These are phyloP conservation scores for Cladopsammia gracilis DNA, from an alignment of 64 coral and sea anemone species.

Conservation along the genomic window DNA sequence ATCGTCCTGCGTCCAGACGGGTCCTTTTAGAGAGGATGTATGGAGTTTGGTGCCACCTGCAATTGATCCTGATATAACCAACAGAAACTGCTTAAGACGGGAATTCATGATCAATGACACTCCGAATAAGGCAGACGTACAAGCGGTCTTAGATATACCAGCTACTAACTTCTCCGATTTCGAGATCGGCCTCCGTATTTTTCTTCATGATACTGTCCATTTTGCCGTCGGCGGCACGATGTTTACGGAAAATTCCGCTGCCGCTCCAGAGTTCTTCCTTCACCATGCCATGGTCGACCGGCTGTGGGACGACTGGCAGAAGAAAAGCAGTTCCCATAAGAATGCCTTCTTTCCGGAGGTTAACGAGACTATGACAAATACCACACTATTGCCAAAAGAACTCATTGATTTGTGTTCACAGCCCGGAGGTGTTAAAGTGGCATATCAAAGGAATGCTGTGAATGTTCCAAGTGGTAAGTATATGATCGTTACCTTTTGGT, in stretches of 20 bases:
- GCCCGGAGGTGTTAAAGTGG: neutral
- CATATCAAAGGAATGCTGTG: too few species aligned
- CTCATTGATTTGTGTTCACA: neutral
- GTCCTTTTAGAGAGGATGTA: too few species aligned
- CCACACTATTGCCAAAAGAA: neutral
- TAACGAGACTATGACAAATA: neutral
- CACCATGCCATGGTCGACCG: conserved; percentile 53
- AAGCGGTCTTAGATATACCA: neutral
- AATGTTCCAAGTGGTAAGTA: too few species aligned
- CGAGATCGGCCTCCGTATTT: neutral
- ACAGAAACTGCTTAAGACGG: conserved; percentile 22
- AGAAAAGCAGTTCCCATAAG: conserved; percentile 12
- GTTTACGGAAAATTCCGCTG: conserved; percentile 4
- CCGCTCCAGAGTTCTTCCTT: too few species aligned
- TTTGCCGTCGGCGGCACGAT: conserved; percentile 62
- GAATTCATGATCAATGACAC: conserved; percentile 16
- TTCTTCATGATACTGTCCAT: conserved; percentile 37
- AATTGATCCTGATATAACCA: too few species aligned
- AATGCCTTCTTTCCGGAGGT: neutral
- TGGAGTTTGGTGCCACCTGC: conserved; percentile 32
- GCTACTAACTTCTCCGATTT: neutral
- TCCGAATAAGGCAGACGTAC: neutral
- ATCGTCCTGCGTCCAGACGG: too few species aligned
- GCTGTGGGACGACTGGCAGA: conserved; percentile 64
- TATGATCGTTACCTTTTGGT: too few species aligned